A percentile compares a stretch with the other conserved stretches of the same genome.
Conservation (phyloP, 2,888 invertebrate genomes). For the Athripsodes cinereus region DNA sequence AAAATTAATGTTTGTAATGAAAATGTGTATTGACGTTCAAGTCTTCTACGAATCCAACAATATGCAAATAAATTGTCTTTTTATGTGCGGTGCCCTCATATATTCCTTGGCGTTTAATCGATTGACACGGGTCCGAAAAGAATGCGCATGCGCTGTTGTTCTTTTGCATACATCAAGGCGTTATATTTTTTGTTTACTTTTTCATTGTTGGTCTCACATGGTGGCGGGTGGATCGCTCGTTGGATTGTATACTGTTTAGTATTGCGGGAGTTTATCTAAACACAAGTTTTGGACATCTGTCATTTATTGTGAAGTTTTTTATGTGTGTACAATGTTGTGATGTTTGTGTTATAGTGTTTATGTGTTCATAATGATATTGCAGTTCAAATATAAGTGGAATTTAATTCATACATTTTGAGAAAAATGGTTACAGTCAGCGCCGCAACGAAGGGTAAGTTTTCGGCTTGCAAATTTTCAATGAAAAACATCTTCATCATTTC, state of each 20-base stretch:
- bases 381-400: conserved; percentile 14
- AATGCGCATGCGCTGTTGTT: neutral
- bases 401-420: conserved; percentile 19
- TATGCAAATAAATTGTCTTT: neutral
- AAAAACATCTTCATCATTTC: neutral
- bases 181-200: conserved; percentile 1
- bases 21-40: neutral
- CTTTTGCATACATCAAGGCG: neutral
- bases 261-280: neutral
- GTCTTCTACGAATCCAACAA: neutral
- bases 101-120: neutral
- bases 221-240: neutral
- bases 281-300: conserved; percentile 16
- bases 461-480: conserved; percentile 14
- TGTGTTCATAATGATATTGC: conserved; percentile 19
- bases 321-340: conserved; percentile 15
- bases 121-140: neutral
- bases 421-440: conserved; percentile 23
- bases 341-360: conserved; percentile 6
- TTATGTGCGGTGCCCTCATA: neutral
- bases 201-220: conserved; percentile 8
- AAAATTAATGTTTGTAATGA: neutral
- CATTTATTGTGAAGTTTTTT: conserved; percentile 17
- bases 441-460: conserved; percentile 23
- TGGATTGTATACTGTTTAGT: neutral